Base-by-base conservation (phyloP, 1,140 invertebrate genomes). In the Dendroctonus ponderosae region DNA sequence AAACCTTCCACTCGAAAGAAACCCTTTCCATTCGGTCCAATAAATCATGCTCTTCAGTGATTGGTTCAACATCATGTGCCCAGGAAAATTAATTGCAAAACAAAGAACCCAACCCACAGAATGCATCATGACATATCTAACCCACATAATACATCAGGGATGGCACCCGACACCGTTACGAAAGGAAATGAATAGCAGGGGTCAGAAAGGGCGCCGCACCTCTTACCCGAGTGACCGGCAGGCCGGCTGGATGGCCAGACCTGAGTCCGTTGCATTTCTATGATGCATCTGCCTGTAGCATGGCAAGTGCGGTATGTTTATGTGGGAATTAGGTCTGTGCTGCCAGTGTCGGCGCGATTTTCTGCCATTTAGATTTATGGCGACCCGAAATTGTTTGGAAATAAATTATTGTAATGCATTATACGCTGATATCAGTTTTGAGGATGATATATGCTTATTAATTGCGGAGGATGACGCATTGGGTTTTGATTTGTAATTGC, bases 71-170 rank as follows among this genome's bases (percentile, higher is more conserved):
- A 26, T 26, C 26, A 26, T 26, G 3, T 26, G 26, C 3, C 26
- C 26, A 26, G 3, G 26, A 26, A 26, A 26, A 26, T 26, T 26
- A 26, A 26, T 26, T 37, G 12, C 38, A 57, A 42, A 41, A 12
- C 8, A 41, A 11, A 42, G 12, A 11, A 11, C 57, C 57, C 38
- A 43, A 60, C 57, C 57, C 44, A 60, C 57, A 49, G 44, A 14
- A 48, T 37, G 39, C 49, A 54, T 40, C 62, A 57, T 65, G 62
- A 41, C 37, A 50, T 41, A 65, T 65, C 62, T 65, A 65, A 65
- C 62, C 62, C 62, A 65, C 53, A 57, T 65, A 65, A 65, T 49
- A 56, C 43, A 15, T 65, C 62, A 65, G 62, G 62, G 62, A 65
- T 65, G 62, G 53, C 62, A 65, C 62, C 53, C 53, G 49, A 12